These are phyloP conservation scores for Morphnarchus princeps DNA, from an alignment of 2,113 vertebrate species.

Conservation along the genomic window DNA sequence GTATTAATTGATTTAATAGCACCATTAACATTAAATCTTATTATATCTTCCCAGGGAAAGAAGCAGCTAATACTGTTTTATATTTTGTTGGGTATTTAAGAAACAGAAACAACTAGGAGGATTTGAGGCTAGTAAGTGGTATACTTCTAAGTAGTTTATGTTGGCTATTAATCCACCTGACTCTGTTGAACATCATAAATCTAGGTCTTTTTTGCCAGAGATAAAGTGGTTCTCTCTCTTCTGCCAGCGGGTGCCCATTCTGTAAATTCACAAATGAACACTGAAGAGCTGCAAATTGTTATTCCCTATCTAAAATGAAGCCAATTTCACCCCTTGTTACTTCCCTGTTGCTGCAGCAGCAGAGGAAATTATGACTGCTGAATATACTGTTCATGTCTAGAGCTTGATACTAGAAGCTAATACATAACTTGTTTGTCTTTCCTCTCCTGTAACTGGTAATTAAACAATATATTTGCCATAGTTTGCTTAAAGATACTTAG, in stretches of 20 bases:
- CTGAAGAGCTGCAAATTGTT: not conserved
- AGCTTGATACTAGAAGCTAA: not conserved
- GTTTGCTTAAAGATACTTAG: not conserved
- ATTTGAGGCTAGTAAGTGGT: not conserved
- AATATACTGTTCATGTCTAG: not conserved
- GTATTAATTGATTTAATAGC: not conserved
- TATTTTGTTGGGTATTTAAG: not conserved
- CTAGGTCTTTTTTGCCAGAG: not conserved
- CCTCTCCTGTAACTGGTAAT: not conserved
- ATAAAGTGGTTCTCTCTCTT: not conserved
- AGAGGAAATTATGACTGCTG: not conserved
- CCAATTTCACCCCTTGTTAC: not conserved
- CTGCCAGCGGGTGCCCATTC: not conserved
- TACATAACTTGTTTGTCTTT: not conserved
- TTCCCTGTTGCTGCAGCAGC: not conserved
- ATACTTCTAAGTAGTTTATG: not conserved
- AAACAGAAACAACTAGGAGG: not conserved
- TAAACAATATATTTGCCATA: not conserved
- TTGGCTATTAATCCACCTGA: not conserved
- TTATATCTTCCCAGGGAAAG: not conserved
- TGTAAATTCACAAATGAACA: not conserved
- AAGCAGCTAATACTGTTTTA: not conserved
- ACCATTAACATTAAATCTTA: not conserved
- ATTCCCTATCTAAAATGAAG: not conserved
- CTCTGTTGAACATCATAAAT: not conserved